These are phyloP conservation scores for Scortum barcoo DNA, from an alignment of 2,113 vertebrate genomes.

Conservation along the genomic window DNA sequence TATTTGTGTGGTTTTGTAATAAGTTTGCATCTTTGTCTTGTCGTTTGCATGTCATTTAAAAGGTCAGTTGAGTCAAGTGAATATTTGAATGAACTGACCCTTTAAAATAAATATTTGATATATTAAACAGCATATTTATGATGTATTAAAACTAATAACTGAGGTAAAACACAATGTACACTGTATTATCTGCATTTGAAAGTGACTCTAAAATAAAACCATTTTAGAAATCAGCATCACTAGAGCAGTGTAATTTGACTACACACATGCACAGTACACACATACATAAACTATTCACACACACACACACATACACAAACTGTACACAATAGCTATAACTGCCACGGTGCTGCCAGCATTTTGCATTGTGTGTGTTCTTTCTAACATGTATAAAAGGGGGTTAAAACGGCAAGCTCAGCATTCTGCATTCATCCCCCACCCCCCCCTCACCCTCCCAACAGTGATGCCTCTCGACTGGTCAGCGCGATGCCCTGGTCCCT, in stretches of 20 bases:
- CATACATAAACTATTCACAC: constrained; percentile 22
- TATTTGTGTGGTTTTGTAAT: neutral
- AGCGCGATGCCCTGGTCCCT: constrained; percentile 37
- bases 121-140: neutral
- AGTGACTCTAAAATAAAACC: constrained; percentile 31
- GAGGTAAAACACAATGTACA: neutral
- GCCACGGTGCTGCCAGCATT: constrained; percentile 76
- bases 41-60: constrained; percentile 20
- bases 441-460: constrained; percentile 12
- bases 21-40: neutral
- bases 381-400: constrained; percentile 78
- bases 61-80: neutral
- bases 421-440: constrained; percentile 78
- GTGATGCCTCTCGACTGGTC: constrained; percentile 66
- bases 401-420: constrained; percentile 78
- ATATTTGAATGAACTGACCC: neutral
- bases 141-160: neutral
- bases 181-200: neutral
- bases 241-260: constrained; percentile 7
- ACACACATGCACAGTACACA: constrained; percentile 23
- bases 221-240: neutral
- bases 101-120: constrained; percentile 27
- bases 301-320: constrained; percentile 50
- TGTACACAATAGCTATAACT: constrained; percentile 74
- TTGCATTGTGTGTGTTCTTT: constrained; percentile 83